phyloP scores from a whole-genome alignment of 2,113 vertebrate genomes.

The Dipodomys spectabilis region DNA sequence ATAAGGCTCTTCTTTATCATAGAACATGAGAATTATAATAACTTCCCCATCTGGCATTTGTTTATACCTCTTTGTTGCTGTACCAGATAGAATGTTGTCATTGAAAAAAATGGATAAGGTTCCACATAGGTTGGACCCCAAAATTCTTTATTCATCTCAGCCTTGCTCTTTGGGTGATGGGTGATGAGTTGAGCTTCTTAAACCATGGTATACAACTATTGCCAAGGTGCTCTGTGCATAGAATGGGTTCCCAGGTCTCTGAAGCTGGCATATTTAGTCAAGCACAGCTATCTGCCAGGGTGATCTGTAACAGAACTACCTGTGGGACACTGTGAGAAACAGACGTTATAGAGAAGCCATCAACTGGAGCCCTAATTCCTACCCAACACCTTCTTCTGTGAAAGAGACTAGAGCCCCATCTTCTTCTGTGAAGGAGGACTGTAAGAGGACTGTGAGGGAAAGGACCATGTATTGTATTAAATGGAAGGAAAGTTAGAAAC shows the following conservation, averaged over 20 bases:
- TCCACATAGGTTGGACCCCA: neutral
- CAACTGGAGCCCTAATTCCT: neutral
- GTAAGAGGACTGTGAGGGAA: too few relatives aligned
- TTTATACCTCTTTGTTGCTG: constrained; percentile 19
- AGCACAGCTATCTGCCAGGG: neutral
- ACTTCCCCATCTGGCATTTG: neutral
- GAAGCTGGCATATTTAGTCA: neutral
- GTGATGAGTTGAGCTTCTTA: neutral
- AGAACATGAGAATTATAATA: constrained; percentile 13
- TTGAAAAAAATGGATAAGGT: neutral
- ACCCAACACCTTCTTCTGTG: too few relatives aligned
- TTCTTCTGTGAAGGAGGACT: neutral
- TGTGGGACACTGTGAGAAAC: neutral
- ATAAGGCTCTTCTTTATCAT: constrained; percentile 13
- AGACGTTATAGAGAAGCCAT: too few relatives aligned
- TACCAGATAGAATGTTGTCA: constrained; percentile 44
- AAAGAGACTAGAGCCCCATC: too few relatives aligned
- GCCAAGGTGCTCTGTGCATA: neutral
- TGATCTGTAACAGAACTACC: neutral
- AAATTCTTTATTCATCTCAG: neutral
- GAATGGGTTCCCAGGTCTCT: neutral
- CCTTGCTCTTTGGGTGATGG: neutral
- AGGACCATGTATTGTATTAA: neutral
- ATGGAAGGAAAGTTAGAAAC: neutral
- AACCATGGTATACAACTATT: neutral